These are phyloP conservation scores for Sarcophaga rosellei DNA, from an alignment of 2,888 invertebrate genomes.

Conservation along the genomic window DNA sequence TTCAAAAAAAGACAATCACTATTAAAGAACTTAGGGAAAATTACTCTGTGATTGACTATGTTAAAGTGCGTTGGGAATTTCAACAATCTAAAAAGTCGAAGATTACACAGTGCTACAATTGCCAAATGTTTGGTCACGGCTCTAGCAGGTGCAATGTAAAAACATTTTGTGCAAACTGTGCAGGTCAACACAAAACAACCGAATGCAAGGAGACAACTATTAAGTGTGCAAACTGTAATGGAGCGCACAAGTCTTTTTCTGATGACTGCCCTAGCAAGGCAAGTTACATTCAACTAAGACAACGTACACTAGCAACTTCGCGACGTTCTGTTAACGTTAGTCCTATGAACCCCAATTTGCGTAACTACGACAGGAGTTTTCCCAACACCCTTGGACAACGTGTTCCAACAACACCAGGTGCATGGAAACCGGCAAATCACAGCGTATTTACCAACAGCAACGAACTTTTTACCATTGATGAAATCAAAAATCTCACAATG, in stretches of 20 bases:
- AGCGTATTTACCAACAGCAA: neutral
- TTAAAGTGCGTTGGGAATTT: conserved; percentile 53
- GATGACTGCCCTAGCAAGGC: too few species aligned
- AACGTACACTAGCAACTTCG: too few species aligned
- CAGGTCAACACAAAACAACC: conserved; percentile 21
- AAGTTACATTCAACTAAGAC: too few species aligned
- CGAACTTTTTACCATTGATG: neutral
- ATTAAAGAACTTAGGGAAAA: conserved; percentile 37
- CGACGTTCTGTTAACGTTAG: neutral
- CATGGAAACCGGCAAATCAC: too few species aligned
- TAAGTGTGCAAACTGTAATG: conserved; percentile 15
- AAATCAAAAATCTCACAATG: neutral
- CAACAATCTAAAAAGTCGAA: conserved; percentile 23
- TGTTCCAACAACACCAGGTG: neutral
- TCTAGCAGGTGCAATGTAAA: conserved; percentile 32
- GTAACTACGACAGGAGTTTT: neutral
- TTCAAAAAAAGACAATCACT: conserved; percentile 29
- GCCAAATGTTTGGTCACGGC: conserved; percentile 43
- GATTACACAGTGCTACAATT: conserved; percentile 45
- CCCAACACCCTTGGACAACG: neutral
- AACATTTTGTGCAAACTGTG: conserved; percentile 26
- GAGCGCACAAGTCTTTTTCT: conserved; percentile 9
- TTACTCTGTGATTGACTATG: conserved; percentile 38
- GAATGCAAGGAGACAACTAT: conserved; percentile 19
- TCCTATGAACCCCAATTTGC: neutral